Evolutionary conservation across 2,797 vertebrate genomes (phyloP).

Genomic region (Anabas testudineus): DNA sequence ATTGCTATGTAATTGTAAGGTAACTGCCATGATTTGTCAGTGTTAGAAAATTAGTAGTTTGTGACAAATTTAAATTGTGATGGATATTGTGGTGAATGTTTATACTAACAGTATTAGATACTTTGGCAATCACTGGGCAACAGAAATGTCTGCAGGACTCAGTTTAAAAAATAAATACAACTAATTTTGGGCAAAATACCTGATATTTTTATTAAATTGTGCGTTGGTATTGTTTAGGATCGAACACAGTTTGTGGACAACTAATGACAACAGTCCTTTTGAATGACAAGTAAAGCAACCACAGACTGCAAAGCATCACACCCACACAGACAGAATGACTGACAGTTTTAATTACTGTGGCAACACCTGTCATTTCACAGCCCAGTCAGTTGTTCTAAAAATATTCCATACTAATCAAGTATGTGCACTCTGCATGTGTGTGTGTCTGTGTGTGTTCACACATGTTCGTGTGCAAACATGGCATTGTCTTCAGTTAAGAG

Average conservation of each 20-base stretch:
- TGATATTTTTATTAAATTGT: no score
- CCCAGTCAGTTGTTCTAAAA: constrained; percentile 36
- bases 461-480: neutral
- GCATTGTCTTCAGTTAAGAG: constrained; percentile 2
- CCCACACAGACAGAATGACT: constrained; percentile 38
- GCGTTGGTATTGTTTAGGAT: neutral
- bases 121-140: no score
- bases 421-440: constrained; percentile 10
- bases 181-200: no score
- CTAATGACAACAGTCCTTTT: constrained; percentile 13
- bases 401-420: constrained; percentile 40
- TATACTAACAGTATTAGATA: no score
- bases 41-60: no score
- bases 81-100: no score
- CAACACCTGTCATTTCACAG: constrained; percentile 49
- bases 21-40: no score
- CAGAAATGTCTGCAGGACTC: no score
- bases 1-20: no score
- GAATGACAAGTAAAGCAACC: constrained; percentile 33
- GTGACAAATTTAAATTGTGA: no score
- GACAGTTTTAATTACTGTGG: constrained; percentile 55
- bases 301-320: neutral
- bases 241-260: constrained; percentile 9
- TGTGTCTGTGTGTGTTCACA: no score
- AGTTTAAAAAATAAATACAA: no score